phyloP scores from a whole-genome alignment of 2,888 invertebrate species.

The Apomyelois bistriatella region DNA sequence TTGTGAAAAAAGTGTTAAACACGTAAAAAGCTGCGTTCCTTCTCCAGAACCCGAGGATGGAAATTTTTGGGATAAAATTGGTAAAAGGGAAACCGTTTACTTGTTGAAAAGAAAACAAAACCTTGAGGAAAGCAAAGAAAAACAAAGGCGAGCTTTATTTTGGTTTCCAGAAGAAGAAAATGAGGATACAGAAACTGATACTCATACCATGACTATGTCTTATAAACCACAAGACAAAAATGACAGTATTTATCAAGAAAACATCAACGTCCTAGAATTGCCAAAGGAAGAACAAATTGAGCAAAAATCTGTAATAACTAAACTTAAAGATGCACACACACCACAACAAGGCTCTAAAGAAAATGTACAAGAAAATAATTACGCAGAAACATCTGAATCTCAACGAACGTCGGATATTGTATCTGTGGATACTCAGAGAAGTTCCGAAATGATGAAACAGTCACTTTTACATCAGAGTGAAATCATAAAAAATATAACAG shows the following conservation, averaged over 20 bases:
- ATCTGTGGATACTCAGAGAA: not conserved
- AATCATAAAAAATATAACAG: not conserved
- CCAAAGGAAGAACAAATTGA: not conserved
- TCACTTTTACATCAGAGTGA: not conserved
- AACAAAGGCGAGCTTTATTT: slow-evolving; percentile 51
- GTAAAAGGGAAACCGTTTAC: slow-evolving; percentile 83
- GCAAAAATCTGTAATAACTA: not conserved
- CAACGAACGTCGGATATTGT: not conserved
- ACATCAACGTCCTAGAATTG: not conserved
- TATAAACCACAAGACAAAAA: not conserved
- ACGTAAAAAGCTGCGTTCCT: slow-evolving; percentile 21
- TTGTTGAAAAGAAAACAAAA: slow-evolving; percentile 78
- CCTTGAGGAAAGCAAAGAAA: slow-evolving; percentile 61
- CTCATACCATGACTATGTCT: not conserved
- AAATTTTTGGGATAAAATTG: slow-evolving; percentile 84
- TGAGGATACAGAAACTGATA: slow-evolving; percentile 18
- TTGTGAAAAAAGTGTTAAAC: not conserved
- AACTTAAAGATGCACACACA: not conserved
- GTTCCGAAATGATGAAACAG: no score
- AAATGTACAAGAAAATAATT: not conserved
- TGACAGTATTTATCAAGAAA: not conserved
- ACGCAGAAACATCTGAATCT: not conserved
- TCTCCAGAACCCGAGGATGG: slow-evolving; percentile 68
- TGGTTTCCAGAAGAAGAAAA: slow-evolving; percentile 61
- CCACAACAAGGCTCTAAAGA: no score